Base-by-base conservation (phyloP, 1,140 invertebrate genomes). In the Trachelipus rathkii region DNA sequence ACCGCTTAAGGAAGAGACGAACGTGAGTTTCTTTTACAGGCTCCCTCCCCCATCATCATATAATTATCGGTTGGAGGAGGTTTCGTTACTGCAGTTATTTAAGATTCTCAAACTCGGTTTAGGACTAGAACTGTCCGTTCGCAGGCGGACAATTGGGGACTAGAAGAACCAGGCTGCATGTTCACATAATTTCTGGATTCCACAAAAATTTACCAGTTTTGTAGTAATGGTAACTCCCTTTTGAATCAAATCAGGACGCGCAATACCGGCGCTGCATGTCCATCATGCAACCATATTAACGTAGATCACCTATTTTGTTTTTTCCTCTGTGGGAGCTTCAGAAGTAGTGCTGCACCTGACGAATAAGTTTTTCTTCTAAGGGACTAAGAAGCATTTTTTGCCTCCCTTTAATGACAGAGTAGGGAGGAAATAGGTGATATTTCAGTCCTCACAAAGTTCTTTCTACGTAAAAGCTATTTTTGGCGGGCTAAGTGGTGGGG, bases 111-210 rank as follows among this genome's bases (percentile, higher is more conserved):
- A 15, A 60, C 50, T 60, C 11, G 50, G 19, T 60, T 19, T 60
- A 19, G 50, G 50, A 60, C 50, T 60, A 60, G 50, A 60, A 19
- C 19, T 60, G 50, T 60, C 50, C 50, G 11, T n/a, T 60, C 19
- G 50, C 50, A 19, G 11, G 50, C 11, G 11, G 11, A 60, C 50
- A 60, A 60, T 19, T 60, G 50, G 50, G 50, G 50, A 60, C 50
- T 60, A 60, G 50, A 60, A 19, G 50, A 15, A 60, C 50, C 50
- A 15, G 50, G 50, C 19, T 60, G 50, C 50, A 60, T 60, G 50
- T 60, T 60, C 11, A 60, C 50, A 19, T 60, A 60, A 60, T 60
- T 60, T 60, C 50, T 60, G 50, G 50, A 15, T 60, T 60, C 50
- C 50, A 60, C 11, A 19, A 15, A n/a, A 60, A 60, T 60, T 60